Evolutionary conservation across 2,113 vertebrate genomes (phyloP), one percentile per base, ranked within the genome.

Genomic region (Heterochromis multidens): DNA sequence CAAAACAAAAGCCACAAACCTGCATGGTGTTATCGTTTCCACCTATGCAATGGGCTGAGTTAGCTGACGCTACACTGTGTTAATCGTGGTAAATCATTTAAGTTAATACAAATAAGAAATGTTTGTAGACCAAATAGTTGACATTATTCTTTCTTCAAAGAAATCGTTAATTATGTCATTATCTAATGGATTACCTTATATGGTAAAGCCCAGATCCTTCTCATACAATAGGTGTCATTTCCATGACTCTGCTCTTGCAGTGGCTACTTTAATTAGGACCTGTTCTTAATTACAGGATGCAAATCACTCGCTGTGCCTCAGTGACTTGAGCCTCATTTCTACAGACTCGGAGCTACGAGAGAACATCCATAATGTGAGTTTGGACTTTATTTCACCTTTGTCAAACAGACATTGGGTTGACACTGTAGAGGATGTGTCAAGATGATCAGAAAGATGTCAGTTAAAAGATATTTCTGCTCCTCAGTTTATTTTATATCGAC

Each of bases 251-350:
- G 54, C 74, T 23, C 21, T 61, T 62, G 60, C 29, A 40, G 12
- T 59, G 40, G 27, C 49, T 72, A 67, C 49, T 88, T 83, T 80
- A 59, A 84, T 77, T 74, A 52, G 16, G 23, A 65, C 46, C 3
- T 25, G 19, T 87, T 54, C 60, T 85, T 93, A 78, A 84, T 91
- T 90, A 46, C 95, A 99, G 98, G 98, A 99, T 95, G 97, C 97
- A 93, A 98, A 97, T 96, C 97, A 99, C 93, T 99, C 98, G 3
- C 97, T 99, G 91, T 99, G 98, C 95, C 96, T 99, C 95, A 99
- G 98, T 94, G 97, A 99, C 94, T 91, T 99, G 93, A 99, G 98
- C 93, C 97, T 99, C 95, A 97, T 99, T 87, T 99, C 98, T 25
- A 98, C 97, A 85, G 98, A 99, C 92, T 98, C 98, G 13, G 98